Evolutionary conservation across 2,888 invertebrate species (phyloP).

Genomic region (Idaea dimidiata): DNA sequence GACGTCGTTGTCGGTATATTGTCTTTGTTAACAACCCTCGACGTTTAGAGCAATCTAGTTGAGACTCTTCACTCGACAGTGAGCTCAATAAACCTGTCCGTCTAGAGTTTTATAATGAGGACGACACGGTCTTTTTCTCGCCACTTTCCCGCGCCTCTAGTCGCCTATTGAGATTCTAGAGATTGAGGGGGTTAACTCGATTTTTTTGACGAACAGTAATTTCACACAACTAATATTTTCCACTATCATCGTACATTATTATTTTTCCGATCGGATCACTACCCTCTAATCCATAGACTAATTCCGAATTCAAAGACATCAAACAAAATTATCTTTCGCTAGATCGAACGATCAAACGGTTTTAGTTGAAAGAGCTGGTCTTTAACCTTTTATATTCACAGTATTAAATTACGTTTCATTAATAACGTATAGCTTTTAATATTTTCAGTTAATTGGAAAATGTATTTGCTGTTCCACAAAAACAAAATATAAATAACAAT

Average conservation of each 20-base stretch:
- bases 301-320: too few species aligned
- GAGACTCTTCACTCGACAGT: slow-evolving; percentile 41
- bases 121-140: background rate
- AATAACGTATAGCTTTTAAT: background rate
- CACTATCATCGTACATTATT: too few species aligned
- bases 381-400: too few species aligned
- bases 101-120: slow-evolving; percentile 12
- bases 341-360: too few species aligned
- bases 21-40: slow-evolving; percentile 40
- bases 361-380: too few species aligned
- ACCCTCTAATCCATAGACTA: too few species aligned
- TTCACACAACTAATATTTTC: too few species aligned
- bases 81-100: slow-evolving; percentile 29
- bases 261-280: too few species aligned
- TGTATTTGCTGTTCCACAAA: background rate
- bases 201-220: background rate
- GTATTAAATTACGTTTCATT: background rate
- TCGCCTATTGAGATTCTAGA: background rate
- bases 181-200: background rate
- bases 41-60: slow-evolving; percentile 46
- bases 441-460: background rate
- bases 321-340: too few species aligned
- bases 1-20: slow-evolving; percentile 27
- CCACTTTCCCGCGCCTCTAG: background rate
- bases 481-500: background rate